Conservation (phyloP, 1,140 invertebrate species). For the Caenorhabditis brenneri region DNA sequence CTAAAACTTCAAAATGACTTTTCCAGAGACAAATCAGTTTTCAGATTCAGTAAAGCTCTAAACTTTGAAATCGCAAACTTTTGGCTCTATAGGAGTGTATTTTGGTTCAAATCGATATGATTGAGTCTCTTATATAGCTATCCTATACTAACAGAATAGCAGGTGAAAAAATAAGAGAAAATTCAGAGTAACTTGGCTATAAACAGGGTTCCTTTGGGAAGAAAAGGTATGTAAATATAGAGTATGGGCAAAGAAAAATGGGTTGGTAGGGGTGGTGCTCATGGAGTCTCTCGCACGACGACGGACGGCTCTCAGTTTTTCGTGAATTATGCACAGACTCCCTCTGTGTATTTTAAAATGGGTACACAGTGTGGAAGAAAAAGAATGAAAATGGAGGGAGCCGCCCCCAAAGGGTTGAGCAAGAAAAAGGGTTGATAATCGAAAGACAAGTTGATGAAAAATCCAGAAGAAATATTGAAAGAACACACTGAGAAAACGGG, state of each 20-base stretch:
- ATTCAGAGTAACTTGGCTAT: background rate
- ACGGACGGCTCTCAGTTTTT: constrained; percentile 34
- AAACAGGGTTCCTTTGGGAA: background rate
- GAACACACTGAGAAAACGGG: background rate
- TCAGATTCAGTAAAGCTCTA: no score
- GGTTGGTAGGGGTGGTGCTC: background rate
- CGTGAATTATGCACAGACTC: constrained; percentile 40
- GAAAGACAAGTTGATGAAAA: constrained; percentile 30
- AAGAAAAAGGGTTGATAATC: background rate
- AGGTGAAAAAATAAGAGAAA: background rate
- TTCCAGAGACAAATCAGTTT: no score
- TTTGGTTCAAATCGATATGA: background rate
- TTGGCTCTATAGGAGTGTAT: no score
- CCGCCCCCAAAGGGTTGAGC: background rate
- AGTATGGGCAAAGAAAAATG: constrained; percentile 28
- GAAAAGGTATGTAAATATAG: constrained; percentile 39
- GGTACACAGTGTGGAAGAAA: background rate
- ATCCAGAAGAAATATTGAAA: background rate
- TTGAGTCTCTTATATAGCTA: no score
- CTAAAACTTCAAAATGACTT: no score
- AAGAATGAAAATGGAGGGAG: background rate
- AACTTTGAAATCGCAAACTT: no score
- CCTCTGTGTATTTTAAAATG: background rate
- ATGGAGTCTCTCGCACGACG: background rate
- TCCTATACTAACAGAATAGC: background rate